Evolutionary conservation across 1,140 invertebrate species (phyloP).

Genomic region (Chionoecetes opilio): DNA sequence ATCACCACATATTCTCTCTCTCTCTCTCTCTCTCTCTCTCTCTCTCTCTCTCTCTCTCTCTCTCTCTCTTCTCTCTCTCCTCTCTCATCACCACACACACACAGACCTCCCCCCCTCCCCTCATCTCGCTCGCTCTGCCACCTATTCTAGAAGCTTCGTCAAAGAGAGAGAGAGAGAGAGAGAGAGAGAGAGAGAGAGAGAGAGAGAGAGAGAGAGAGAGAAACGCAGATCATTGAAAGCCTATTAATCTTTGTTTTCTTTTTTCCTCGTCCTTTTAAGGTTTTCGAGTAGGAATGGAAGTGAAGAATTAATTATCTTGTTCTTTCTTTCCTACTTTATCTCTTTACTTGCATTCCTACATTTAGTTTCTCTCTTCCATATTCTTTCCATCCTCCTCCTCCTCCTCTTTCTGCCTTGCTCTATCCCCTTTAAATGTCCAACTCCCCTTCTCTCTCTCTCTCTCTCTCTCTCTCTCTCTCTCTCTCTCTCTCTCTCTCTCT

Average conservation of each 20-base stretch:
- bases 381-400: constrained; percentile 12
- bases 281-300: too few relatives aligned
- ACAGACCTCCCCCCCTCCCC: background rate
- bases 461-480: too few relatives aligned
- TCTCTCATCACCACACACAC: background rate
- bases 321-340: too few relatives aligned
- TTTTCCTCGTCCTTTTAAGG: background rate
- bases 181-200: constrained; percentile 68
- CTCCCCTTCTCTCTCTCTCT: background rate
- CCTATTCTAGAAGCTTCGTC: background rate
- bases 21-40: background rate
- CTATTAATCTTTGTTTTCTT: too few relatives aligned
- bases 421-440: background rate
- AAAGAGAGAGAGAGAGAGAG: constrained; percentile 34
- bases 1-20: background rate
- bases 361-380: background rate
- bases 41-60: background rate
- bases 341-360: too few relatives aligned
- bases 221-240: background rate
- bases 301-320: too few relatives aligned
- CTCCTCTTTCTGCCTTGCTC: background rate
- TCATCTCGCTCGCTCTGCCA: too few relatives aligned
- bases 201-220: constrained; percentile 64
- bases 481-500: too few relatives aligned
- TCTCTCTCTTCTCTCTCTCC: background rate